Evolutionary conservation across 2,113 vertebrate genomes (phyloP), one percentile per base, ranked within the genome.

Genomic region (Manacus vitellinus): DNA sequence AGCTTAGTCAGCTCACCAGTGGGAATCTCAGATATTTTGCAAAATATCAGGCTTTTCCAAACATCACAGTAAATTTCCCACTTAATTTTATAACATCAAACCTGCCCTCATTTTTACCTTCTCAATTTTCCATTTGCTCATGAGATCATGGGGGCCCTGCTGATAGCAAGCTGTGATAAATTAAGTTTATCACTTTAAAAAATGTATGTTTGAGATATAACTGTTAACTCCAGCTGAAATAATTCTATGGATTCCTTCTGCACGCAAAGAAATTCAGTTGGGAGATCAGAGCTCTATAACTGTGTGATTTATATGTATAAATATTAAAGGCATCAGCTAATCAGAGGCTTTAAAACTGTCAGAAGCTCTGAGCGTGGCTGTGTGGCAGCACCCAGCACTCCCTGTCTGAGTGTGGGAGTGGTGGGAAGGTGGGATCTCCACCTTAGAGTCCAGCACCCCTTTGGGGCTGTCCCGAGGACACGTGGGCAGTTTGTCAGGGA

Each of bases 391-490:
- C 4, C 27, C 61, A 43, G 75, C 41, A 12, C 19, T 10, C 19
- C 8, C 49, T 0, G 0, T 2, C 18, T 6, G 79, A 72, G 68
- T 1, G 1, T 1, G 28, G 4, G 6, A 8, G 24, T 0, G 6
- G 6, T 20, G 56, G 46, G 8, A 24, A 25, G 37, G 8, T 4
- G 41, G 51, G 18, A 21, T 4, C 2, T 20, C 28, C 6, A 2
- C 62, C 31, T 8, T 2, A 8, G 59, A 12, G 14, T 11, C 8
- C 14, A 27, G 9, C 0, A 7, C 31, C 31, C n/a, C 24, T 10
- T 35, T 8, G 21, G 27, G 17, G n/a, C 39, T 2, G n/a, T 4
- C 4, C 21, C 5, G 6, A 27, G 52, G 54, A 23, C 2, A 2
- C 1, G 0, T 4, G 20, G 35, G 44, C 16, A 21, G 8, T 15